Conservation (phyloP, 2,888 invertebrate genomes). For the Atherix ibis region DNA sequence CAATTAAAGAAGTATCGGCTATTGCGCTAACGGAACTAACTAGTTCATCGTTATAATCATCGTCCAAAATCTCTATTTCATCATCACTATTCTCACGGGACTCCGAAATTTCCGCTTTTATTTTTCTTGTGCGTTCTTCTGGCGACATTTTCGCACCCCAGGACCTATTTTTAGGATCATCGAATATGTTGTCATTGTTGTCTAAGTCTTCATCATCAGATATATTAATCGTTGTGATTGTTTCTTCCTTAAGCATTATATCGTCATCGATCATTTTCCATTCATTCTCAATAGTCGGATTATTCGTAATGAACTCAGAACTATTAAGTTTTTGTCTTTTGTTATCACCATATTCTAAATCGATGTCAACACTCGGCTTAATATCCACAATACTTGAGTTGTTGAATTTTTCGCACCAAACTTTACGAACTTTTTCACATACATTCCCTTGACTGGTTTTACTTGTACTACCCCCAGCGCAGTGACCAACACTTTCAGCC, state of each 20-base stretch:
- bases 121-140: conserved; percentile 19
- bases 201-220: conserved; percentile 6
- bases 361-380: too few species aligned
- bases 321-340: neutral
- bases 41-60: conserved; percentile 16
- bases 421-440: too few species aligned
- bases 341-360: conserved; percentile 1
- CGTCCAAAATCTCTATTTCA: conserved; percentile 27
- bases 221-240: conserved; percentile 15
- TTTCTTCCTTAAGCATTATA: conserved; percentile 18
- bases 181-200: neutral
- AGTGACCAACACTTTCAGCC: too few species aligned
- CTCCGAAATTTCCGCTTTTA: conserved; percentile 27
- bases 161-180: conserved; percentile 4
- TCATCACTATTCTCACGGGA: conserved; percentile 14
- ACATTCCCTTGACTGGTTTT: too few species aligned
- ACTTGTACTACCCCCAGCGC: too few species aligned
- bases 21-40: conserved; percentile 17
- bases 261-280: conserved; percentile 24
- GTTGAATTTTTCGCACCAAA: too few species aligned
- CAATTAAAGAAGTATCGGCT: conserved; percentile 24
- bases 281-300: conserved; percentile 9
- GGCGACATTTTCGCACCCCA: conserved; percentile 11
- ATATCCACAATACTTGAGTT: too few species aligned
- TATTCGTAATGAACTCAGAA: neutral